These are phyloP conservation scores for Tinamus guttatus DNA, from an alignment of 2,113 vertebrate genomes.

Conservation along the genomic window DNA sequence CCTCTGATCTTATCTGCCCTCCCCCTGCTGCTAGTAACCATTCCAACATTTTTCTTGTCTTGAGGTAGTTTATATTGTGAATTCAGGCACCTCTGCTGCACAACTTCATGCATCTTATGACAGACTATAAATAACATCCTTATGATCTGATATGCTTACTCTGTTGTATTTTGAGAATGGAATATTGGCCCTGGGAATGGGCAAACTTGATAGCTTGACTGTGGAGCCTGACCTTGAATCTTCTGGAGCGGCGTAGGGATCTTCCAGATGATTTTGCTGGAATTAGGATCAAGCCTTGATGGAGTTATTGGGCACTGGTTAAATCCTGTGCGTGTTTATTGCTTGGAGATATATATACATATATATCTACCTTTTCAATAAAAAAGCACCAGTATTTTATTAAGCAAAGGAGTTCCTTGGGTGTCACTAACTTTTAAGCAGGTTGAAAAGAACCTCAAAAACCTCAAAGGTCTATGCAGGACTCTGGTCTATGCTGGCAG, in stretches of 20 bases:
- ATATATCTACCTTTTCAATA: background rate
- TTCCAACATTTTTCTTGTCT: background rate
- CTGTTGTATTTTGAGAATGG: background rate
- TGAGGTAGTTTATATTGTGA: background rate
- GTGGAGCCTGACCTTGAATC: background rate
- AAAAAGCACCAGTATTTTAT: conserved; percentile 1
- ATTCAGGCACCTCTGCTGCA: background rate
- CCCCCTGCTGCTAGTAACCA: background rate
- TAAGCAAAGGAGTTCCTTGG: background rate
- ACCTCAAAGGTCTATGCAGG: background rate
- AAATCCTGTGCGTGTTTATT: background rate
- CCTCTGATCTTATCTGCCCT: background rate
- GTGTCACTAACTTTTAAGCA: conserved; percentile 8
- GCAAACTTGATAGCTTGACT: background rate
- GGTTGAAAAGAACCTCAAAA: background rate
- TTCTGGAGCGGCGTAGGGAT: background rate
- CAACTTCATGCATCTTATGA: background rate
- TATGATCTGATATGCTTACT: background rate
- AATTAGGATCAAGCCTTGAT: background rate
- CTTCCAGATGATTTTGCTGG: background rate
- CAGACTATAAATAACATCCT: background rate
- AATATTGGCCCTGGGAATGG: background rate
- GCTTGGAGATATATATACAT: background rate
- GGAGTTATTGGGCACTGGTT: background rate
- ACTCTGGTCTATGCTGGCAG: conserved; percentile 1